Base-by-base conservation (phyloP, 2,113 vertebrate species). In the Corythaeola cristata region DNA sequence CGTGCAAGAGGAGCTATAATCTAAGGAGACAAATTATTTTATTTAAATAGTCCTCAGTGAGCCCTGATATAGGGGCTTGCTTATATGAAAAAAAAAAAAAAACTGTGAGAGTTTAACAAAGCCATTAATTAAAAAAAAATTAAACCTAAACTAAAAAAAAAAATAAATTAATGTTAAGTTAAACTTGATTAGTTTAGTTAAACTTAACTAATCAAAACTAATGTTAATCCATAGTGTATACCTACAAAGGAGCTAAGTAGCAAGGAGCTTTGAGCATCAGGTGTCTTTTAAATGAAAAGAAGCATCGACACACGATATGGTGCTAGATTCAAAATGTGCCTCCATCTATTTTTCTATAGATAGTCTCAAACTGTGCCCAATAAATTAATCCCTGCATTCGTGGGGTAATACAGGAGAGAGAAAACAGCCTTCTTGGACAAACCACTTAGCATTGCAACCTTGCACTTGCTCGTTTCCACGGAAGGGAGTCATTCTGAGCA, bases 201-300 rank as follows among this genome's bases (percentile, higher is more conserved):
- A n/a, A 35, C 15, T 59, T 35, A 75, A 59, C 37, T 47, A 59
- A 63, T 23, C 16, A n/a, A 72, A 88, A 35, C 7, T 5, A 30
- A 23, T 22, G 18, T 21, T 84, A 50, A 74, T 44, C 28, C 12
- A 4, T n/a, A 41, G 23, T 0, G 0, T 49, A 7, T 32, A 18
- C 9, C 27, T 56, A 23, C 15, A 74, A n/a, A 71, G 56, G 41
- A 63, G 8, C 5, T 15, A 76, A 66, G 33, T 5, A 59, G 37
- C 24, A 41, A 67, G 49, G 33, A 83, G 33, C 50, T 58, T 52
- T 17, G 53, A 64, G 30, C 24, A 26, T 58, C 26, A 16, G 17
- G 10, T 49, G 16, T 28, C 44, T 53, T 55, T 69, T 58, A 63
- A 76, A 53, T 35, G 41, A 35, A 50, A 84, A 50, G 33, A 49